Conservation (phyloP, 2,113 vertebrate species). For the Talpa occidentalis region DNA sequence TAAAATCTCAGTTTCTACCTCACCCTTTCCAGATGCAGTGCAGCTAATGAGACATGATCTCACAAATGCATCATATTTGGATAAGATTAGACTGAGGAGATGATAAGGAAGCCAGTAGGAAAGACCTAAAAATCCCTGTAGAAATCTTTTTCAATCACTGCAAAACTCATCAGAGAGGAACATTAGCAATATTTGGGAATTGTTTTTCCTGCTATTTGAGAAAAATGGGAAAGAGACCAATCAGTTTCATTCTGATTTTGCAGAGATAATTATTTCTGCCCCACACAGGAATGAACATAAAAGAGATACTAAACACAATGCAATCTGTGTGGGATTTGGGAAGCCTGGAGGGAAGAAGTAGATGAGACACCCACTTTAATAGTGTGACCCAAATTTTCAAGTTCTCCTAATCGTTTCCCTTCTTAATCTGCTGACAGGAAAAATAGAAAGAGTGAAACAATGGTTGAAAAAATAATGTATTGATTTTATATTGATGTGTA, state of each 20-base stretch:
- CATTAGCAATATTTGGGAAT: background rate
- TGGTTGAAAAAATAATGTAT: background rate
- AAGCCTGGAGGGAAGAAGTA: background rate
- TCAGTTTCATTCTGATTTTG: background rate
- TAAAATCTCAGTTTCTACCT: background rate
- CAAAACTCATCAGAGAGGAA: background rate
- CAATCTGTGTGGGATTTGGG: background rate
- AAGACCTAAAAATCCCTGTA: background rate
- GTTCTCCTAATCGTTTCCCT: background rate
- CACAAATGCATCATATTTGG: background rate
- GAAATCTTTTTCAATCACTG: background rate
- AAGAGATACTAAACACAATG: background rate
- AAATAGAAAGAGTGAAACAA: background rate
- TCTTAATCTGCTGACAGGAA: background rate
- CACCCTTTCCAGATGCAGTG: background rate
- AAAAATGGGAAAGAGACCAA: background rate
- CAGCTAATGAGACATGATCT: background rate
- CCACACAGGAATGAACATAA: background rate
- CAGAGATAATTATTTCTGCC: background rate
- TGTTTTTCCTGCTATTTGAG: background rate
- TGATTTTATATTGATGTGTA: background rate
- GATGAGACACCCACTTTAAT: rapidly evolving
- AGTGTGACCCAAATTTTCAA: background rate
- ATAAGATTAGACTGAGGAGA: background rate
- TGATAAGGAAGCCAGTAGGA: background rate